phyloP scores from a whole-genome alignment of 2,113 vertebrate genomes.

The Sterna hirundo region DNA sequence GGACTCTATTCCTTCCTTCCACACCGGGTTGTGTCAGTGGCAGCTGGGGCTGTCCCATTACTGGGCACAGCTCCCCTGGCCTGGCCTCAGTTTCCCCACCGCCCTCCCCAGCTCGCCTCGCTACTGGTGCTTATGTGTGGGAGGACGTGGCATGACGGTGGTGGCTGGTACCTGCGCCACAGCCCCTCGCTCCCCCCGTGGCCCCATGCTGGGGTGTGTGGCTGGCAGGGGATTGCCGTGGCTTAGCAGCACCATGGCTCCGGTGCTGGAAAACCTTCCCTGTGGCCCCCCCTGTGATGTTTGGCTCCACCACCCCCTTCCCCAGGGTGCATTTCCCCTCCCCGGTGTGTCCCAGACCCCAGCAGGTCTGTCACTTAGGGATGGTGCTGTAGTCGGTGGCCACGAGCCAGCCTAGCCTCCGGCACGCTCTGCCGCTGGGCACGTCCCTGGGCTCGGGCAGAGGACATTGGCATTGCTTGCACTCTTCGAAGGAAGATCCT shows the following conservation, averaged over 20 bases:
- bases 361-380: fast-evolving
- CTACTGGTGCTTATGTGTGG: not conserved
- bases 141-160: not conserved
- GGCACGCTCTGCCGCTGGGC: not conserved
- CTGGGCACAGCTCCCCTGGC: not conserved
- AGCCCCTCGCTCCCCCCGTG: fast-evolving
- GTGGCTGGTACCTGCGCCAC: not conserved
- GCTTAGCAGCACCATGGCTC: not conserved
- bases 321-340: not conserved
- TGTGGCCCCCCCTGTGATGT: fast-evolving
- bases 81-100: not conserved
- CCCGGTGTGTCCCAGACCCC: not conserved
- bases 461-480: not conserved
- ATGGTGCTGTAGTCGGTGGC: not conserved
- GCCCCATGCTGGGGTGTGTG: not conserved
- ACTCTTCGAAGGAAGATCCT: not conserved
- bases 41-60: not conserved
- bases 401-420: fast-evolving
- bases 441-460: not conserved
- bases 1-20: not conserved
- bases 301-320: not conserved
- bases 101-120: fast-evolving
- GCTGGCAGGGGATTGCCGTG: fast-evolving
- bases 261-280: not conserved
- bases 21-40: fast-evolving